These are phyloP conservation scores for Toxotes jaculatrix DNA, from an alignment of 2,113 vertebrate genomes.

Conservation along the genomic window DNA sequence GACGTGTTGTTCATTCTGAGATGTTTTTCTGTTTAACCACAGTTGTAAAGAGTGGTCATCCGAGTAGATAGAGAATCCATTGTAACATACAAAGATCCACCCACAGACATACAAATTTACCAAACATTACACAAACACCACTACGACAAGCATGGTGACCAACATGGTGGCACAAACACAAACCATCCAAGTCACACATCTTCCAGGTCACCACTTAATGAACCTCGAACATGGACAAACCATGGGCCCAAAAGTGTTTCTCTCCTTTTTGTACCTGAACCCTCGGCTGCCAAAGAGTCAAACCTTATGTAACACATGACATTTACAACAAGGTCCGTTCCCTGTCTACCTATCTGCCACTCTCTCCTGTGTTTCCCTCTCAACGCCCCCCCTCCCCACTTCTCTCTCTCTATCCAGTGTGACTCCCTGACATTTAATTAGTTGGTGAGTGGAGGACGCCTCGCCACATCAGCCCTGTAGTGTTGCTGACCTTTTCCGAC, in stretches of 20 bases:
- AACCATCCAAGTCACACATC: background rate
- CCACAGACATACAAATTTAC: background rate
- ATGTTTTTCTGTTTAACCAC: too few species aligned
- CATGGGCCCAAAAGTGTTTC: slow-evolving; percentile 15
- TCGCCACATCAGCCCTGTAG: slow-evolving; percentile 80
- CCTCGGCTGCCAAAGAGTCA: slow-evolving; percentile 48
- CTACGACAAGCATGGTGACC: background rate
- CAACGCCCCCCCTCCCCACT: background rate
- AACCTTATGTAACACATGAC: slow-evolving; percentile 70
- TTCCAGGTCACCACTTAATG: background rate
- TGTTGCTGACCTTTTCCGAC: slow-evolving; percentile 82
- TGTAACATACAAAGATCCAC: background rate
- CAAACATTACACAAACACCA: background rate
- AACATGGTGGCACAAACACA: background rate
- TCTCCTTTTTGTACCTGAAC: slow-evolving; percentile 37
- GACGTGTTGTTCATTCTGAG: too few species aligned
- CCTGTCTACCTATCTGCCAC: slow-evolving; percentile 60
- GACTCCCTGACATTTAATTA: slow-evolving; percentile 88
- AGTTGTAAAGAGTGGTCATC: too few species aligned
- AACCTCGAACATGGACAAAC: slow-evolving; percentile 26
- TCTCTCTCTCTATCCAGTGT: slow-evolving; percentile 54
- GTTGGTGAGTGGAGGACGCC: slow-evolving; percentile 79
- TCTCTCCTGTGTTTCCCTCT: slow-evolving; percentile 17
- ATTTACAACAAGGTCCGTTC: slow-evolving; percentile 70
- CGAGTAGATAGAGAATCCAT: background rate